Evolutionary conservation across 2,888 invertebrate species (phyloP).

Genomic region (Campoletis raptor): DNA sequence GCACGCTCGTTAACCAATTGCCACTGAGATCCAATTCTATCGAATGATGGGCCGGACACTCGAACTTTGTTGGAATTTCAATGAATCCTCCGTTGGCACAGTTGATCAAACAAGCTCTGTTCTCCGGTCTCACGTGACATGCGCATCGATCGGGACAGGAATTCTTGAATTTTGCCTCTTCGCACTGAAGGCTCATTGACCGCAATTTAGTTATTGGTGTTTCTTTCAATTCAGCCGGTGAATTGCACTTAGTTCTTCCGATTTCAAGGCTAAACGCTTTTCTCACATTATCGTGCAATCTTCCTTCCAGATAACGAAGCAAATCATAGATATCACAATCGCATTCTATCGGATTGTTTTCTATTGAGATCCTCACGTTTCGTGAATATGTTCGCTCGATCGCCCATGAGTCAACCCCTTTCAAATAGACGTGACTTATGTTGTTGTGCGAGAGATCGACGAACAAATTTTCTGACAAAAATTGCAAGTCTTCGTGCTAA

Average conservation of each 20-base stretch:
- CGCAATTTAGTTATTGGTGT: slow-evolving; percentile 81
- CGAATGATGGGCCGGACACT: slow-evolving; percentile 72
- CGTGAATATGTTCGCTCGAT: slow-evolving; percentile 70
- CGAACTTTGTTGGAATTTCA: slow-evolving; percentile 84
- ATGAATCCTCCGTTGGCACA: slow-evolving; percentile 86
- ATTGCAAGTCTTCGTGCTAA: slow-evolving; percentile 76
- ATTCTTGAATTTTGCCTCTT: slow-evolving; percentile 77
- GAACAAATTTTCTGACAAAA: slow-evolving; percentile 79
- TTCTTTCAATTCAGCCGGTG: slow-evolving; percentile 80
- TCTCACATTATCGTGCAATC: slow-evolving; percentile 82
- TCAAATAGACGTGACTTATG: slow-evolving; percentile 85
- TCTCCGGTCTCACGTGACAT: slow-evolving; percentile 86
- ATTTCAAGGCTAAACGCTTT: slow-evolving; percentile 83
- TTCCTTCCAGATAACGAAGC: slow-evolving; percentile 85
- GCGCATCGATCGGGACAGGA: slow-evolving; percentile 86
- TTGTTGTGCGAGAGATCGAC: slow-evolving; percentile 87
- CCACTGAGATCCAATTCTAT: slow-evolving; percentile 85
- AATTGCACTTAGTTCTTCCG: slow-evolving; percentile 85
- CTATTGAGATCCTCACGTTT: slow-evolving; percentile 84
- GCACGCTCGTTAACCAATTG: slow-evolving; percentile 83
- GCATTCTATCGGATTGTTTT: slow-evolving; percentile 88
- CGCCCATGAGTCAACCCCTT: slow-evolving; percentile 76
- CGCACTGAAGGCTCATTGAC: slow-evolving; percentile 85
- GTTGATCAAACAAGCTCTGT: slow-evolving; percentile 86
- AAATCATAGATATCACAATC: slow-evolving; percentile 87